Percentiles rank a stretch among this genome's conserved stretches.
phyloP scores from a whole-genome alignment of 2,888 invertebrate species.

The Folsomia manolachei region DNA sequence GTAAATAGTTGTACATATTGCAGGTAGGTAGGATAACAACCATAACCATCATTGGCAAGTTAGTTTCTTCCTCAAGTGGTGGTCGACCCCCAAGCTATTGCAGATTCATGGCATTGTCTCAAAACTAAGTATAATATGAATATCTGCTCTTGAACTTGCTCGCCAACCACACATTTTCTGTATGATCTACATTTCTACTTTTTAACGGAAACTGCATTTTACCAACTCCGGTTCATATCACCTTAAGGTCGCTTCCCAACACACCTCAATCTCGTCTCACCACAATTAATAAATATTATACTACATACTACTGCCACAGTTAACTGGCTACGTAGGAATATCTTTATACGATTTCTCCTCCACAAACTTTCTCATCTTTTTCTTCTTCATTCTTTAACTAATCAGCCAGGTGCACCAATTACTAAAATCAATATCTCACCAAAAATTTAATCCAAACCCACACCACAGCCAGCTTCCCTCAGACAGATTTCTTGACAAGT shows the following conservation, averaged over 20 bases:
- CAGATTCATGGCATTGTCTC: background rate
- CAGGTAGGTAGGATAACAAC: background rate
- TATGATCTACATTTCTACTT: slow-evolving; percentile 52
- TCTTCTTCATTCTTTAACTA: background rate
- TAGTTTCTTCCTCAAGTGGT: slow-evolving; percentile 39
- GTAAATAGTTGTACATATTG: slow-evolving; percentile 13
- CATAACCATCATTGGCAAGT: slow-evolving; percentile 13
- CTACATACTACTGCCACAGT: background rate
- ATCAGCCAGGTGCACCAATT: slow-evolving; percentile 4
- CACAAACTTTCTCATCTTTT: slow-evolving; percentile 4
- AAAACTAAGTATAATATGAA: background rate
- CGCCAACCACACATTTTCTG: slow-evolving; percentile 9
- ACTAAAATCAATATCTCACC: slow-evolving; percentile 13
- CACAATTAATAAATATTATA: background rate
- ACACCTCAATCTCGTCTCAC: background rate
- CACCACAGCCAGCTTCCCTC: background rate
- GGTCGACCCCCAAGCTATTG: slow-evolving; percentile 41
- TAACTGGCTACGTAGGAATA: background rate
- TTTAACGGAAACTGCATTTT: slow-evolving; percentile 51
- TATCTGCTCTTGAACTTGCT: slow-evolving; percentile 38
- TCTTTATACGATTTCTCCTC: slow-evolving; percentile 6
- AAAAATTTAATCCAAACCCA: background rate
- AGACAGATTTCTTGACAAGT: background rate
- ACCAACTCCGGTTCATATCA: slow-evolving; percentile 50
- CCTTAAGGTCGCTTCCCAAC: slow-evolving; percentile 36